Evolutionary conservation across 2,888 invertebrate genomes (phyloP), one percentile per base, ranked within the genome.

Genomic region (Epirrita christyi): DNA sequence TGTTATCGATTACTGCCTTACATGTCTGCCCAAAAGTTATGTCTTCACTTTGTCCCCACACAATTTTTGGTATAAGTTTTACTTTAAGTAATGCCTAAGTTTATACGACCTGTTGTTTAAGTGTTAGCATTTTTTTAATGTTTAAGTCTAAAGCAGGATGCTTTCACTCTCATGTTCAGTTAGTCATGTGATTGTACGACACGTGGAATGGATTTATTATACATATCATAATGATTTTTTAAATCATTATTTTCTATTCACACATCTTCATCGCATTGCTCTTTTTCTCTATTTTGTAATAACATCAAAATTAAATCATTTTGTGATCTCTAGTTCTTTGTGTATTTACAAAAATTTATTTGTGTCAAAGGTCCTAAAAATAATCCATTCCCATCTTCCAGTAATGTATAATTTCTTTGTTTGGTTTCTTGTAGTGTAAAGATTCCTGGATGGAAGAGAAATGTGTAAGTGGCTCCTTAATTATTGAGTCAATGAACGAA

Each of bases 51-150:
- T 70, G 59, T 71, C 69, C 72, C 70, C 68, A 73, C 67, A 73
- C 77, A 73, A 72, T 72, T 71, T 75, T 82, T 70, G 78, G 78
- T 85, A 75, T 87, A 87, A 88, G 83, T 81, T 84, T 70, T 86
- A 88, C 81, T 80, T 83, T 89, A 89, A 88, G 84, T 87, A 87
- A 85, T 82, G 88, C 88, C 88, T 90, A 90, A 89, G 89, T 88
- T 88, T 86, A 81, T 86, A 85, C 80, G 80, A 86, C 77, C 76
- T 85, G 83, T 87, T 86, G 79, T 79, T 78, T 86, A 86, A 86
- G 86, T 87, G 81, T 85, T 87, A 87, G 89, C 83, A 85, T 85
- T 87, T 87, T 81, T 81, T 81, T 86, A 83, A 82, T 80, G 67
- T 80, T 72, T 88, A 87, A 88, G 87, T 84, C 81, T 83, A 83